Conservation (phyloP, 2,888 invertebrate genomes). For the Oxycera nigricornis region DNA sequence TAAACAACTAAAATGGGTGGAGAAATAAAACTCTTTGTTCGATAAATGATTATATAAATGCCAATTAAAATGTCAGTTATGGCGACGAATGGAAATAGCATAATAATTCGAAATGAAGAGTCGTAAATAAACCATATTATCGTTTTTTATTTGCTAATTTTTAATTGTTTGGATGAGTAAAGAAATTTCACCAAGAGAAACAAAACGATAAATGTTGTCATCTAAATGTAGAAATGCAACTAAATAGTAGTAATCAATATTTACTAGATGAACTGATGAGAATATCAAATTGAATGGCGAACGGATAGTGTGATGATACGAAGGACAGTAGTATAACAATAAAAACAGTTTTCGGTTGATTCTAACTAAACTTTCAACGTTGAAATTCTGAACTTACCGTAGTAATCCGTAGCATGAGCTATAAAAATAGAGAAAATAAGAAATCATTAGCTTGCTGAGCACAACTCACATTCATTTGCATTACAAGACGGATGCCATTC, state of each 20-base stretch:
- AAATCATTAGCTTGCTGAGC: slow-evolving; percentile 10
- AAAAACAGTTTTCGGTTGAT: neutral
- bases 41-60: slow-evolving; percentile 42
- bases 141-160: neutral
- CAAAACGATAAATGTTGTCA: slow-evolving; percentile 36
- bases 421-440: slow-evolving; percentile 52
- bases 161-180: neutral
- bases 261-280: slow-evolving; percentile 20
- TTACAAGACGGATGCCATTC: slow-evolving; percentile 10
- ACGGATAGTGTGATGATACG: slow-evolving; percentile 19
- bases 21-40: slow-evolving; percentile 48
- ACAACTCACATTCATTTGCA: neutral
- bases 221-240: slow-evolving; percentile 56
- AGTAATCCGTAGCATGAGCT: slow-evolving; percentile 98
- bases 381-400: slow-evolving; percentile 86
- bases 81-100: slow-evolving; percentile 2
- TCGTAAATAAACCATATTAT: neutral
- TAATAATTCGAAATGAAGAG: neutral
- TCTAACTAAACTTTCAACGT: slow-evolving; percentile 4
- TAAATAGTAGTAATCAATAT: slow-evolving; percentile 8
- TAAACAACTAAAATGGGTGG: slow-evolving; percentile 50
- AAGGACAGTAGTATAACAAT: slow-evolving; percentile 5
- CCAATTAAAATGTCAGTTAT: neutral
- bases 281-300: slow-evolving; percentile 1
- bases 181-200: slow-evolving; percentile 38